Percentiles rank a stretch among this genome's conserved stretches.
Conservation (phyloP, 2,888 invertebrate genomes). For the Yponomeuta malinellus region DNA sequence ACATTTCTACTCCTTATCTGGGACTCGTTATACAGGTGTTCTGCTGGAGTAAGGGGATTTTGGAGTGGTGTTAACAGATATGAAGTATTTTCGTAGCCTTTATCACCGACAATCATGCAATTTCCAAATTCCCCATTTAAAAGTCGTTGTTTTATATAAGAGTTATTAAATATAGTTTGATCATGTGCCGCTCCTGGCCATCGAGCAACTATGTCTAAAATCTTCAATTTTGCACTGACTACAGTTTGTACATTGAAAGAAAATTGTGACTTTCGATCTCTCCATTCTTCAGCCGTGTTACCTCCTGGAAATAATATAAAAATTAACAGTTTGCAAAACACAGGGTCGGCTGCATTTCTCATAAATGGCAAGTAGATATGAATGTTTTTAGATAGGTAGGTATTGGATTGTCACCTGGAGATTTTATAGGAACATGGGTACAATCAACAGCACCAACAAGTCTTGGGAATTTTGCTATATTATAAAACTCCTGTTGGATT, state of each 20-base stretch:
- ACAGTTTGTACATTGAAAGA: conserved; percentile 5
- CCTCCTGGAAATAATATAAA: neutral
- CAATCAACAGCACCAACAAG: conserved; percentile 8
- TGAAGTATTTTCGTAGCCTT: conserved; percentile 20
- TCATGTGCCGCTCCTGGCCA: conserved; percentile 5
- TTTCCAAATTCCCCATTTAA: conserved; percentile 20
- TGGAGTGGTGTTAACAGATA: conserved; percentile 22
- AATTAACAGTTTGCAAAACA: too few species aligned
- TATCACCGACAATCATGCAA: conserved; percentile 21
- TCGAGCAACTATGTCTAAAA: conserved; percentile 6
- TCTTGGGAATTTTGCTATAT: neutral
- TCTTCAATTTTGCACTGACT: conserved; percentile 5
- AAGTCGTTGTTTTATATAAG: conserved; percentile 20
- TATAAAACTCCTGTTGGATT: neutral
- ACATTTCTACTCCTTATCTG: conserved; percentile 22
- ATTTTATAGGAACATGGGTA: conserved; percentile 1
- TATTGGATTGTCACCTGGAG: neutral
- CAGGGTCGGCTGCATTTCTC: too few species aligned
- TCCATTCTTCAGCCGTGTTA: neutral
- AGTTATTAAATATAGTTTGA: conserved; percentile 20
- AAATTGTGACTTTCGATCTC: conserved; percentile 2
- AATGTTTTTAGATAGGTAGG: too few species aligned
- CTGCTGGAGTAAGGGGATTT: conserved; percentile 18
- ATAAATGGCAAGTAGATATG: too few species aligned
- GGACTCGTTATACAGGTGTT: conserved; percentile 23